Conservation (phyloP, 1,140 invertebrate genomes). For the Aphaenogaster floridana region DNA sequence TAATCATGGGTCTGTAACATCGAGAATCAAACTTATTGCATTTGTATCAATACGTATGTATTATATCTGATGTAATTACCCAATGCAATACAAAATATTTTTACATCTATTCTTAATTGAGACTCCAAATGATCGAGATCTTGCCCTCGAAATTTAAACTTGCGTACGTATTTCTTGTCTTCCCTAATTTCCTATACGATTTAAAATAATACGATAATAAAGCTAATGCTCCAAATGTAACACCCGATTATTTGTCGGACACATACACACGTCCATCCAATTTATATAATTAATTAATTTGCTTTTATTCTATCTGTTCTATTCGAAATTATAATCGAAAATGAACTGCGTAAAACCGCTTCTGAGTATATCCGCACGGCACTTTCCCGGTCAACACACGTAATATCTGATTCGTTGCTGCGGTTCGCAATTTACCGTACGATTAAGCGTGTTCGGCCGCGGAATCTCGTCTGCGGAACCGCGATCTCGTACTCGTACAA, state of each 20-base stretch:
- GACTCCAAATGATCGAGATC: background rate
- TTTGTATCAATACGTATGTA: background rate
- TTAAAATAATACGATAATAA: background rate
- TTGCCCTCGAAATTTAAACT: background rate
- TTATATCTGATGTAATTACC: background rate
- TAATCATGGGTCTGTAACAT: background rate
- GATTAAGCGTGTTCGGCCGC: slow-evolving; percentile 48
- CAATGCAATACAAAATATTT: background rate
- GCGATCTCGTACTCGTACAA: slow-evolving; percentile 13
- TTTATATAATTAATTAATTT: slow-evolving; percentile 15
- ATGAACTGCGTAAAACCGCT: background rate
- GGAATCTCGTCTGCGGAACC: slow-evolving; percentile 44
- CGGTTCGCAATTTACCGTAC: slow-evolving; percentile 47
- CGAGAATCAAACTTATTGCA: slow-evolving; percentile 3
- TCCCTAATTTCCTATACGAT: background rate
- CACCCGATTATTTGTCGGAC: background rate
- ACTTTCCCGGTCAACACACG: background rate
- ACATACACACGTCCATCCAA: background rate
- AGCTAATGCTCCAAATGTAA: background rate
- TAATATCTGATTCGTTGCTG: slow-evolving; percentile 36
- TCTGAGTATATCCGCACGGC: background rate
- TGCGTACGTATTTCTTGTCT: background rate
- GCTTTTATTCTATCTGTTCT: background rate
- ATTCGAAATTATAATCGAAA: slow-evolving; percentile 12
- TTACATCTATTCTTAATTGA: background rate